Evolutionary conservation across 2,888 invertebrate species (phyloP).

Genomic region (Congeria kusceri): DNA sequence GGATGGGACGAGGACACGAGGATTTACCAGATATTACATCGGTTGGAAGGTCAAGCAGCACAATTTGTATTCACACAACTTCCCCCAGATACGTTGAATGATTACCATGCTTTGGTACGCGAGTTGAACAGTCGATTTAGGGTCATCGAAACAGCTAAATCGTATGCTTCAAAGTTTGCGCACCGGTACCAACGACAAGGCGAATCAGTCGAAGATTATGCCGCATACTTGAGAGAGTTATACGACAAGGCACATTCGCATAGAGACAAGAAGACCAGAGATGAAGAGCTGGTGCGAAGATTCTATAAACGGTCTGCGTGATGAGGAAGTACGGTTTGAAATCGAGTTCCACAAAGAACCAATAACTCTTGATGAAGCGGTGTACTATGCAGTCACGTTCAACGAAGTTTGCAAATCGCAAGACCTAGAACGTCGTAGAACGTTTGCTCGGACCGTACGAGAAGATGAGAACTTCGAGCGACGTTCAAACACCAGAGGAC

Average conservation of each 20-base stretch:
- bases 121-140: slow-evolving; percentile 23
- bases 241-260: slow-evolving; percentile 43
- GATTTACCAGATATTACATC: slow-evolving; percentile 37
- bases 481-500: too few species aligned
- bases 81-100: not conserved
- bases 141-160: slow-evolving; percentile 24
- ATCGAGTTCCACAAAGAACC: slow-evolving; percentile 41
- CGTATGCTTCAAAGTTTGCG: slow-evolving; percentile 34
- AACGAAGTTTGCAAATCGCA: slow-evolving; percentile 22
- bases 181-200: slow-evolving; percentile 26
- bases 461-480: too few species aligned
- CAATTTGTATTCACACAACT: slow-evolving; percentile 47
- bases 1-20: slow-evolving; percentile 18
- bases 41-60: slow-evolving; percentile 43
- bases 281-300: slow-evolving; percentile 47
- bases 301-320: slow-evolving; percentile 46
- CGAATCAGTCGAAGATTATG: slow-evolving; percentile 47
- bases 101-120: slow-evolving; percentile 7
- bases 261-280: slow-evolving; percentile 35
- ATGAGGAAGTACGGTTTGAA: slow-evolving; percentile 35
- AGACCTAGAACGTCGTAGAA: too few species aligned
- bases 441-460: too few species aligned
- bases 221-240: slow-evolving; percentile 48
- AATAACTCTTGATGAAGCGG: slow-evolving; percentile 29
- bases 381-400: slow-evolving; percentile 41